These are phyloP conservation scores for Cylloceria caligata DNA, from an alignment of 2,888 invertebrate species.

Conservation along the genomic window DNA sequence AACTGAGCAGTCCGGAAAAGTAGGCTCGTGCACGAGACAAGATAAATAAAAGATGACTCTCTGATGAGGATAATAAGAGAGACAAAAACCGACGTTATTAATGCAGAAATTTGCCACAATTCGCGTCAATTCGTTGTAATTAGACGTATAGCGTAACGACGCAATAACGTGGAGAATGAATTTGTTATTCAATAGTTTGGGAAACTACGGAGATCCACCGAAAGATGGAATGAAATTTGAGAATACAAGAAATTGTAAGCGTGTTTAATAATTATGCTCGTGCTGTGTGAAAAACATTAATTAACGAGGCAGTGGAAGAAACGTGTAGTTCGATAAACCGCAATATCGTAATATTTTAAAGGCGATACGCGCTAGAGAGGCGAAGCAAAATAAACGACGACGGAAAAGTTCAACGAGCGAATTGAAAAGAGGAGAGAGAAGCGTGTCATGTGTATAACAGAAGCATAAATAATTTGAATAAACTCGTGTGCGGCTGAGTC, in stretches of 20 bases:
- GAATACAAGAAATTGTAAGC: background rate
- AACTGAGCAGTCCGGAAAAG: conserved; percentile 33
- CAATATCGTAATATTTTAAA: background rate
- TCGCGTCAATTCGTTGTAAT: conserved; percentile 47
- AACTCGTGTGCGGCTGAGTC: conserved; percentile 8
- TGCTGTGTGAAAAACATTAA: background rate
- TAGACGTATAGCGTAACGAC: conserved; percentile 24
- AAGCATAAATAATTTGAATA: conserved; percentile 35
- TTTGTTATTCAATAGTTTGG: conserved; percentile 21
- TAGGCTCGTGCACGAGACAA: conserved; percentile 24
- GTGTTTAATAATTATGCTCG: background rate
- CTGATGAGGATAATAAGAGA: background rate
- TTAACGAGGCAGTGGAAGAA: background rate
- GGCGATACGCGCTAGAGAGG: background rate
- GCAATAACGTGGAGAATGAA: background rate
- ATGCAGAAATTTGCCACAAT: conserved; percentile 50
- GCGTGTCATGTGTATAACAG: background rate
- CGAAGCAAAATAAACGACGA: conserved; percentile 7
- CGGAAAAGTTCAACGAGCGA: background rate
- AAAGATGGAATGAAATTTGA: background rate
- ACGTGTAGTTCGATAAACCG: conserved; percentile 13
- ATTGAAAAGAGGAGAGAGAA: conserved; percentile 3
- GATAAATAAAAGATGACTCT: conserved; percentile 8
- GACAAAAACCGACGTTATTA: background rate
- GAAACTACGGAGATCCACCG: background rate